Evolutionary conservation across 2,113 vertebrate genomes (phyloP).

Genomic region (Butastur rufipennis): DNA sequence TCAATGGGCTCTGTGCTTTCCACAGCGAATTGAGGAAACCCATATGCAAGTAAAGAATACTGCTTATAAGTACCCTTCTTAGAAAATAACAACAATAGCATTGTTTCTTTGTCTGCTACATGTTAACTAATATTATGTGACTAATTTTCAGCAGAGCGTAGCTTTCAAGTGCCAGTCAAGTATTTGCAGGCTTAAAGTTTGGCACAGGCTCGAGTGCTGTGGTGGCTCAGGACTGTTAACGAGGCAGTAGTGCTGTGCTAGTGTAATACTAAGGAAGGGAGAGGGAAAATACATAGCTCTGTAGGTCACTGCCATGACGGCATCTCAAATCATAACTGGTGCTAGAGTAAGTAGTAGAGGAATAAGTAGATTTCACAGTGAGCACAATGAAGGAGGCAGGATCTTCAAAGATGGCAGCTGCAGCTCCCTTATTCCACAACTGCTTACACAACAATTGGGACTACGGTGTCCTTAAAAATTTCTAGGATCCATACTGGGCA

Average conservation of each 20-base stretch:
- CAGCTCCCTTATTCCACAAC: background rate
- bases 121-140: background rate
- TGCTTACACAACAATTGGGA: fast-evolving
- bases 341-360: background rate
- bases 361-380: background rate
- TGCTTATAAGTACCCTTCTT: background rate
- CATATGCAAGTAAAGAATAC: conserved; percentile 72
- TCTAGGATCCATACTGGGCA: fast-evolving
- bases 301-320: background rate
- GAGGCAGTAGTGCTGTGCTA: background rate
- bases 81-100: background rate
- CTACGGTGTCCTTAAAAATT: background rate
- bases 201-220: background rate
- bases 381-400: background rate
- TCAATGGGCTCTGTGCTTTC: conserved; percentile 72
- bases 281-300: background rate
- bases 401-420: background rate
- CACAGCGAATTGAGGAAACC: conserved; percentile 72
- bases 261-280: background rate
- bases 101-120: background rate
- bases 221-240: background rate
- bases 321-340: background rate
- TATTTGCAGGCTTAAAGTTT: background rate
- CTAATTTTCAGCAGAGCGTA: background rate
- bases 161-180: background rate